Evolutionary conservation across 2,113 vertebrate genomes (phyloP).

Genomic region (Percopsis transmontana): DNA sequence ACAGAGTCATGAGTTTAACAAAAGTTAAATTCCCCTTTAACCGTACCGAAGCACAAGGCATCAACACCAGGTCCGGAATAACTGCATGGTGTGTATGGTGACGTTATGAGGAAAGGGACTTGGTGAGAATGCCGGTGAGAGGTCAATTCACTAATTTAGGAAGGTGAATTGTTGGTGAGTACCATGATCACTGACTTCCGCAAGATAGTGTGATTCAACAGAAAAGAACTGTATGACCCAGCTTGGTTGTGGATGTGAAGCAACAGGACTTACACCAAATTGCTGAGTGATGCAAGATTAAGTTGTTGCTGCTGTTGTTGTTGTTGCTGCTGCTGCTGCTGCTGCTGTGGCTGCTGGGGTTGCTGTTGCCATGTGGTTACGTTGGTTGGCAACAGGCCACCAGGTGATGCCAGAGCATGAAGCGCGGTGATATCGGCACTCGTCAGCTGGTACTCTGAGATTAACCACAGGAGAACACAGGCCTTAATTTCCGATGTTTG

Average conservation of each 20-base stretch:
- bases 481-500: neutral
- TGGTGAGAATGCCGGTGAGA: constrained; percentile 65
- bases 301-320: constrained; percentile 83
- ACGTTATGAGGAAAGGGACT: constrained; percentile 61
- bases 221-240: neutral
- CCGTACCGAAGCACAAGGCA: neutral
- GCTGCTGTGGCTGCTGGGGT: constrained; percentile 53
- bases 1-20: too few relatives aligned
- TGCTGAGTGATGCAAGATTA: constrained; percentile 90
- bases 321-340: constrained; percentile 67
- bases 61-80: constrained; percentile 12
- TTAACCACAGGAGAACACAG: neutral
- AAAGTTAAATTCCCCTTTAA: too few relatives aligned
- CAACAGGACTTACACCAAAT: constrained; percentile 86
- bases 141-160: constrained; percentile 43
- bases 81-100: constrained; percentile 20
- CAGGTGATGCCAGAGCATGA: constrained; percentile 90
- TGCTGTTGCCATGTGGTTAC: constrained; percentile 94
- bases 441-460: constrained; percentile 94
- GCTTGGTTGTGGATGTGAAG: neutral
- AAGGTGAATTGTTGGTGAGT: constrained; percentile 55
- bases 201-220: neutral
- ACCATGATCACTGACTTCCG: neutral
- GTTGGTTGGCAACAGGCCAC: constrained; percentile 85
- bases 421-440: constrained; percentile 94